These are phyloP conservation scores for Bambusicola thoracicus DNA, from an alignment of 2,113 vertebrate species.

Conservation along the genomic window DNA sequence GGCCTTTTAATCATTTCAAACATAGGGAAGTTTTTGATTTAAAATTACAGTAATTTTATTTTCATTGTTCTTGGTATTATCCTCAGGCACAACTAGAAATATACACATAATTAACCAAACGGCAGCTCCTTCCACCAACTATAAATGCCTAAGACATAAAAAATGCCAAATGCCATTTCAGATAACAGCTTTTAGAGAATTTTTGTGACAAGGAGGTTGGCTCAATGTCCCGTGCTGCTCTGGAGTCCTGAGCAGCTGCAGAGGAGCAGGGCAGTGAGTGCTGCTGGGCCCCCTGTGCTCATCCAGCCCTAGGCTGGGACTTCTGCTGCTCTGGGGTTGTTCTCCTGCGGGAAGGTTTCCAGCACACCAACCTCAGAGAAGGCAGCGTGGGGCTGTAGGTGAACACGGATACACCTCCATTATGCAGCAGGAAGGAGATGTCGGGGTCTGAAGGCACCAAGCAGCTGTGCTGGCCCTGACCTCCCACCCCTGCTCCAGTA, in stretches of 20 bases:
- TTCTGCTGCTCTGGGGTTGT: neutral
- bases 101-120: neutral
- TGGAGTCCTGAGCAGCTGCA: accelerated
- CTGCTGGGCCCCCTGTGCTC: accelerated
- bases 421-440: accelerated
- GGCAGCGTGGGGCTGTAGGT: accelerated
- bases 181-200: accelerated
- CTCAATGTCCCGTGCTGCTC: accelerated
- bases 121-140: neutral
- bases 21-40: slow-evolving; percentile 11
- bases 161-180: neutral
- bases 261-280: accelerated
- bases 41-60: slow-evolving; percentile 45
- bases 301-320: neutral
- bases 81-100: slow-evolving; percentile 21
- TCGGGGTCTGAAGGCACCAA: accelerated
- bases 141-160: neutral
- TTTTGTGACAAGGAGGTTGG: neutral
- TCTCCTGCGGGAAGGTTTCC: neutral
- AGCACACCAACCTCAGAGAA: accelerated
- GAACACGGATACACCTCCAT: neutral
- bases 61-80: slow-evolving; percentile 51
- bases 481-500: accelerated
- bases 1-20: slow-evolving; percentile 24
- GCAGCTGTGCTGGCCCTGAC: neutral